Conservation (phyloP, 2,113 vertebrate species). For the cattle (Bos taurus) region DNA sequence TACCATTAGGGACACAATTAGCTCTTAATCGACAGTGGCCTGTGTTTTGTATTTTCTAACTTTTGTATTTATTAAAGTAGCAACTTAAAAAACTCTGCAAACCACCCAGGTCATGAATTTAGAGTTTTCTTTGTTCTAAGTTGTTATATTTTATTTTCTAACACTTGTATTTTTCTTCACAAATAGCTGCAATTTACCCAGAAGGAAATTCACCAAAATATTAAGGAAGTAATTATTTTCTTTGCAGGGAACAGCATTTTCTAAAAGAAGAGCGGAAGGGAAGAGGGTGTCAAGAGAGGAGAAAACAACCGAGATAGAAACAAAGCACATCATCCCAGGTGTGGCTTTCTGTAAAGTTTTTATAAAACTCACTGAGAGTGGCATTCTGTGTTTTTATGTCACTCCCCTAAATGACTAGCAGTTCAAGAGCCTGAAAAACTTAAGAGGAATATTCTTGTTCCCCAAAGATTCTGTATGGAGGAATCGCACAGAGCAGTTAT, state of each 20-base stretch:
- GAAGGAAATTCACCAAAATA: slow-evolving; percentile 2
- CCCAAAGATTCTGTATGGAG: background rate
- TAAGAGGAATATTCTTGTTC: background rate
- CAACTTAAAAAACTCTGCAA: background rate
- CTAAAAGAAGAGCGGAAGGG: background rate
- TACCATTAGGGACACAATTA: background rate
- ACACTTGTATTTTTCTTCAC: background rate
- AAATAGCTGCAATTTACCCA: background rate
- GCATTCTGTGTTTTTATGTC: background rate
- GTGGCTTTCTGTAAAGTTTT: background rate
- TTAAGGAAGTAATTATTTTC: background rate
- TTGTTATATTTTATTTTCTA: background rate
- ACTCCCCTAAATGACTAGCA: background rate
- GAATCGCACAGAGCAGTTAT: background rate
- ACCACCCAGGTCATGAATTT: background rate
- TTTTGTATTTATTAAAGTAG: background rate
- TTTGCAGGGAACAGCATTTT: background rate
- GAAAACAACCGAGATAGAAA: background rate
- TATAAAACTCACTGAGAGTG: background rate
- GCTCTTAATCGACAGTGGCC: background rate
- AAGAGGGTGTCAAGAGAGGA: background rate
- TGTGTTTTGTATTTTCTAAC: background rate
- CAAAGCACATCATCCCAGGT: background rate
- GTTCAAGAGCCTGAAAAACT: background rate
- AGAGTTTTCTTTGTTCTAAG: background rate